A percentile compares a stretch with the other conserved stretches of the same genome.
These are phyloP conservation scores for Diorhabda elongata DNA, from an alignment of 1,140 invertebrate species.

Conservation along the genomic window DNA sequence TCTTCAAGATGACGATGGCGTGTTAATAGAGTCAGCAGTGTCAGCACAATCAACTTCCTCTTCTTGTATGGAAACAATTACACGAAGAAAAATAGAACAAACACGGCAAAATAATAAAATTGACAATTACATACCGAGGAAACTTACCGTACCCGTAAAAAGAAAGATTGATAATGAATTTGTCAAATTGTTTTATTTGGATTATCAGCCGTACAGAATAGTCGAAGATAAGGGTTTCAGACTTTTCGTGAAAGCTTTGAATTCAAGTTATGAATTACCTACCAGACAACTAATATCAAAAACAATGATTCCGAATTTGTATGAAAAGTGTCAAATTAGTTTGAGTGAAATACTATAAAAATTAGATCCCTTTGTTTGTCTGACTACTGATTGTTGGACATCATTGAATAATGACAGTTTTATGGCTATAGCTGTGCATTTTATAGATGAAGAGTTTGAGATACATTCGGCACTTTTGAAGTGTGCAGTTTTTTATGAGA, in stretches of 20 bases:
- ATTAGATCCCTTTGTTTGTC: conserved; percentile 21
- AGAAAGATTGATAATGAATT: too few species aligned
- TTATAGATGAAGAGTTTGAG: conserved; percentile 31
- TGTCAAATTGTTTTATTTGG: conserved; percentile 1
- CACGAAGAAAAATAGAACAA: too few species aligned
- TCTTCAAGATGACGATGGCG: too few species aligned
- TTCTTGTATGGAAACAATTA: too few species aligned
- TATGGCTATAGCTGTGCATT: conserved; percentile 39
- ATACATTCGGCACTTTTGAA: conserved; percentile 23
- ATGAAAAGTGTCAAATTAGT: conserved; percentile 18
- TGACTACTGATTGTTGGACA: conserved; percentile 44
- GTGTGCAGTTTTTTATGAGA: conserved; percentile 15
- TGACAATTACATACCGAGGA: too few species aligned
- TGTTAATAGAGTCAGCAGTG: too few species aligned
- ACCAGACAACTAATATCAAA: conserved; percentile 31
- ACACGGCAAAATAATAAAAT: too few species aligned
- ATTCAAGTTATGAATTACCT: conserved; percentile 37
- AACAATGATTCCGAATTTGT: conserved; percentile 23
- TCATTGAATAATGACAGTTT: conserved; percentile 38
- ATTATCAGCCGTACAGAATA: conserved; percentile 38
- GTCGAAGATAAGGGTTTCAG: conserved; percentile 38
- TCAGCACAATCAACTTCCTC: too few species aligned
- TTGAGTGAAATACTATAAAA: conserved; percentile 13
- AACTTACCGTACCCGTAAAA: too few species aligned
- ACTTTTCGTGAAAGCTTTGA: conserved; percentile 31